These are phyloP conservation scores for Synergus japonicus DNA, from an alignment of 2,888 invertebrate genomes.

Conservation along the genomic window DNA sequence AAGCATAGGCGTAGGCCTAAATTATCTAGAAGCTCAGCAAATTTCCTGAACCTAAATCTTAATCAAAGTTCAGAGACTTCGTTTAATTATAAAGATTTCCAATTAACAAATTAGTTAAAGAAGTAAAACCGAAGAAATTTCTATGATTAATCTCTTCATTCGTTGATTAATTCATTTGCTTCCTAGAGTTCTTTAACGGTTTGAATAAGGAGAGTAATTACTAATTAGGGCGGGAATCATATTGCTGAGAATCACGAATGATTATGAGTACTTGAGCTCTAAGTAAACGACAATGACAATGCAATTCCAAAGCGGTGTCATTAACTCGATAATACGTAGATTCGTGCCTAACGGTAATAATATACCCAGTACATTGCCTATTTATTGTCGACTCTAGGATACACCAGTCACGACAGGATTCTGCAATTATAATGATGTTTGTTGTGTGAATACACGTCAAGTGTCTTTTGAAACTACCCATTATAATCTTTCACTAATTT, in stretches of 20 bases:
- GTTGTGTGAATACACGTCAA: constrained; percentile 15
- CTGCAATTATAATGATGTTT: constrained; percentile 36
- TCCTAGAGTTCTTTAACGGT: background rate
- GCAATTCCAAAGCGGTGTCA: constrained; percentile 29
- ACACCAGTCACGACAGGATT: constrained; percentile 38
- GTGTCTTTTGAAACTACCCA: background rate
- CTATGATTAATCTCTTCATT: background rate
- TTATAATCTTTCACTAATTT: background rate
- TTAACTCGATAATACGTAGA: constrained; percentile 35
- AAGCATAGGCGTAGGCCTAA: no score
- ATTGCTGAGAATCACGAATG: constrained; percentile 22
- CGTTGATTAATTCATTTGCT: background rate
- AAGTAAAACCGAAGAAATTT: no score
- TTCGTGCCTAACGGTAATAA: constrained; percentile 38
- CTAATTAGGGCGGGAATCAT: constrained; percentile 28
- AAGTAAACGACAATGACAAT: constrained; percentile 36
- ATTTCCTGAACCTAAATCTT: no score
- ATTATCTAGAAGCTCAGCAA: no score
- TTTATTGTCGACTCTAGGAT: constrained; percentile 37
- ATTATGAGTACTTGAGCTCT: constrained; percentile 17
- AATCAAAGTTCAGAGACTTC: no score
- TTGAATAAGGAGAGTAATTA: background rate
- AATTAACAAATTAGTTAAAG: background rate
- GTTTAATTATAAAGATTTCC: background rate
- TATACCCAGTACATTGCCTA: constrained; percentile 33